Base-by-base conservation (phyloP, 2,888 invertebrate species). In the Drosophila neutralis region DNA sequence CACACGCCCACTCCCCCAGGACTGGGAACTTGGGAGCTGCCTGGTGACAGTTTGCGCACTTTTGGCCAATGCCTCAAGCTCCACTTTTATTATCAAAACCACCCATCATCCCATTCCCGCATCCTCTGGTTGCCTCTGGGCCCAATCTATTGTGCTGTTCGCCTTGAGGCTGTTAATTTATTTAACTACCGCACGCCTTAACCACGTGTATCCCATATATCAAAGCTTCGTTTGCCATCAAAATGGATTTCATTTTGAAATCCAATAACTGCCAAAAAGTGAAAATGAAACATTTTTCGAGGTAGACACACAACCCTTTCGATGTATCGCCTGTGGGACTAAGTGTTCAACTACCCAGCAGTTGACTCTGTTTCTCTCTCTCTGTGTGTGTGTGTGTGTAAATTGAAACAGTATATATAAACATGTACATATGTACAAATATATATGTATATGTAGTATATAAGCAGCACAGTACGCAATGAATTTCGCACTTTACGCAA, bases 221-320 rank as follows among this genome's bases (percentile, higher is more conserved):
- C 86, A 86, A 85, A 86, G 88, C 86, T 76, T 78, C 86, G 70
- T 86, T 82, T 74, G 73, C 78, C 88, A 80, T 80, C 85, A 88
- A 90, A 88, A 87, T 89, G 89, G 90, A 83, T 85, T 89, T 87
- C 87, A 88, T 88, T 90, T 90, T 90, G 90, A 88, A 88, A 89
- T 88, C 89, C 87, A 90, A 89, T 89, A 90, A 85, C 86, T 78
- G 87, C 80, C 77, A 76, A 79, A 76, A 71, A 52, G 75, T 64
- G 45, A 76, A 85, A 73, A 73, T 71, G 75, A 86, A 88, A 80
- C 85, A 82, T 60, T 87, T 87, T 68, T 68, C 64, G 78, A 27
- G 42, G 61, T 58, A 71, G 79, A 69, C 45, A 36, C 27, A n/a
- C 82, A 87, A 85, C 89, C 87, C 89, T 85, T 85, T 86, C 42